Percentiles rank a stretch among this genome's conserved stretches.
These are phyloP conservation scores for Ostrea denselamellosa DNA, from an alignment of 1,140 invertebrate genomes.

Conservation along the genomic window DNA sequence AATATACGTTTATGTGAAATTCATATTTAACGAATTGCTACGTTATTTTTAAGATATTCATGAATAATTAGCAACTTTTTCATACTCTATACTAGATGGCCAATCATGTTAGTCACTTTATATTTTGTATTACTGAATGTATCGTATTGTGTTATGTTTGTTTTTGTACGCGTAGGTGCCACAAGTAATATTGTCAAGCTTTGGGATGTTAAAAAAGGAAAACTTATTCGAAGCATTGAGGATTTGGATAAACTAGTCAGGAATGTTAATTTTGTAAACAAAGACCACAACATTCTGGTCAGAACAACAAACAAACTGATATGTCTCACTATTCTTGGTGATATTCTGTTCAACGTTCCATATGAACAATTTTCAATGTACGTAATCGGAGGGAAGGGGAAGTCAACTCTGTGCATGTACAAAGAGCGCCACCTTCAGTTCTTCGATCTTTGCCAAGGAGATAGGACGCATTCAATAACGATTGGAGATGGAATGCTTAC, in stretches of 20 bases:
- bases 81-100: too few species aligned
- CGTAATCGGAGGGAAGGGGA: not conserved
- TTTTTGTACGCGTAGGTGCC: not conserved
- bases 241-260: not conserved
- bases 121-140: not conserved
- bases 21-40: too few species aligned
- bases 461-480: not conserved
- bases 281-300: not conserved
- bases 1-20: too few species aligned
- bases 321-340: not conserved
- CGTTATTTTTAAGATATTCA: too few species aligned
- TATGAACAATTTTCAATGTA: not conserved
- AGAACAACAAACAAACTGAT: not conserved
- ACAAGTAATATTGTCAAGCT: not conserved
- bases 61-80: too few species aligned
- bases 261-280: not conserved
- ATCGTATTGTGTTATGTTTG: not conserved
- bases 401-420: not conserved
- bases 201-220: not conserved
- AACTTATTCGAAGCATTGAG: conserved; percentile 3
- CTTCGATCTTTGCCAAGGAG: not conserved
- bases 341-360: not conserved
- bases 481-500: not conserved
- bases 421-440: not conserved
- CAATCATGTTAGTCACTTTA: not conserved